Evolutionary conservation across 2,797 vertebrate species (phyloP).

Genomic region (Chiroxiphia lanceolata): DNA sequence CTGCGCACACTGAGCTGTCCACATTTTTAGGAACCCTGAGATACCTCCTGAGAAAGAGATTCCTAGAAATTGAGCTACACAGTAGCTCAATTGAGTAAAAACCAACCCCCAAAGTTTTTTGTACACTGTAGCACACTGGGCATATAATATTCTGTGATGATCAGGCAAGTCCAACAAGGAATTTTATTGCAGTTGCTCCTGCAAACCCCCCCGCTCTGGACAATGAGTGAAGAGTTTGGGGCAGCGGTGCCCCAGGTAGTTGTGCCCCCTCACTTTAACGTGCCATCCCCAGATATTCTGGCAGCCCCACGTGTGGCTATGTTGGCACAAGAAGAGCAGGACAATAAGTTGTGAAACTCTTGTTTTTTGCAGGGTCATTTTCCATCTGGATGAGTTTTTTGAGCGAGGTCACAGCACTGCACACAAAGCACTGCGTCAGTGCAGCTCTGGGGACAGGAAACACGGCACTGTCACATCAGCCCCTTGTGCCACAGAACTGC

Average conservation of each 20-base stretch:
- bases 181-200: neutral
- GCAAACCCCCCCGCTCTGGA: neutral
- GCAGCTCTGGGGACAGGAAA: neutral
- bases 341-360: neutral
- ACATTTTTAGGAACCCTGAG: neutral
- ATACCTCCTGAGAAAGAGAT: neutral
- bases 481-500: accelerated
- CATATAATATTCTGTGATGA: neutral
- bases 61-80: neutral
- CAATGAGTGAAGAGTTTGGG: accelerated
- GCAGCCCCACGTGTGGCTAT: neutral
- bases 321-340: neutral
- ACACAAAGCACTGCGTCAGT: neutral
- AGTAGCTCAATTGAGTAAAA: neutral
- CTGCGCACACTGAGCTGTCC: neutral
- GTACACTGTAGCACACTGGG: neutral
- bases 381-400: neutral
- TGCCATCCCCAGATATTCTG: neutral
- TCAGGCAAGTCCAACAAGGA: neutral
- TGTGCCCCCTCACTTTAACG: neutral
- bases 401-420: neutral
- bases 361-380: neutral
- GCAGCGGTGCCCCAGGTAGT: neutral
- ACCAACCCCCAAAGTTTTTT: neutral
- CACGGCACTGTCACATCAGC: neutral